Percentiles rank a stretch among this genome's conserved stretches.
These are phyloP conservation scores for Hiodon tergisus DNA, from an alignment of 2,113 vertebrate species.

Conservation along the genomic window DNA sequence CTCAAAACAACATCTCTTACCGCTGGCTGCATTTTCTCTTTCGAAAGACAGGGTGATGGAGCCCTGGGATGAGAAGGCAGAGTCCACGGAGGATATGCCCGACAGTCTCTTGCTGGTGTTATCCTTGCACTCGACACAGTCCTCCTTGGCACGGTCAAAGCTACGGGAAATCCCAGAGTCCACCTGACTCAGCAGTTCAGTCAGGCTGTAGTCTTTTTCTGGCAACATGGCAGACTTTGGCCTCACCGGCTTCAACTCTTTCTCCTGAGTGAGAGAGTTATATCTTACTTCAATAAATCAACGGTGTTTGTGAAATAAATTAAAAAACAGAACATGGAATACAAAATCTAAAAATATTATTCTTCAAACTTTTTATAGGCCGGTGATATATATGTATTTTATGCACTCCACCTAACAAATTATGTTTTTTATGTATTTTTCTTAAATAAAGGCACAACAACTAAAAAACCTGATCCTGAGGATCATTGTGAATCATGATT, in stretches of 20 bases:
- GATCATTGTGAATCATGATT: too few species aligned
- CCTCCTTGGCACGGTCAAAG: slow-evolving; percentile 78
- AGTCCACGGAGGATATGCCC: slow-evolving; percentile 91
- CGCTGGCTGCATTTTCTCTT: slow-evolving; percentile 75
- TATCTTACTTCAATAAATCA: slow-evolving; percentile 8
- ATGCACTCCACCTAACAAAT: too few species aligned
- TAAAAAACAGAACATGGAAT: not conserved
- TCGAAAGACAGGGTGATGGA: slow-evolving; percentile 91
- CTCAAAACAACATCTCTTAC: slow-evolving; percentile 48
- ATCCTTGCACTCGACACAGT: slow-evolving; percentile 74
- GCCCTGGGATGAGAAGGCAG: slow-evolving; percentile 92
- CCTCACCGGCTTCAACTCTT: slow-evolving; percentile 49
- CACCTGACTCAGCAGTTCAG: slow-evolving; percentile 85
- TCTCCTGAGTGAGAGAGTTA: slow-evolving; percentile 40
- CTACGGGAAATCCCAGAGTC: slow-evolving; percentile 85
- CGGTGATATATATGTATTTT: too few species aligned
- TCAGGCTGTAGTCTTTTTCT: slow-evolving; percentile 85
- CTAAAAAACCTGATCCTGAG: too few species aligned
- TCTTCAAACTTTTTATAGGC: too few species aligned
- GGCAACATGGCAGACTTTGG: slow-evolving; percentile 72
- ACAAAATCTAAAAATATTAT: too few species aligned
- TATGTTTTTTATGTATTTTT: too few species aligned
- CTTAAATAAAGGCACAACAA: too few species aligned
- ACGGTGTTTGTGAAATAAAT: not conserved
- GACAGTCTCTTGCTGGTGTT: slow-evolving; percentile 83